These are phyloP conservation scores for Psilanteris sp. DNA, from an alignment of 1,140 invertebrate genomes.

Conservation along the genomic window DNA sequence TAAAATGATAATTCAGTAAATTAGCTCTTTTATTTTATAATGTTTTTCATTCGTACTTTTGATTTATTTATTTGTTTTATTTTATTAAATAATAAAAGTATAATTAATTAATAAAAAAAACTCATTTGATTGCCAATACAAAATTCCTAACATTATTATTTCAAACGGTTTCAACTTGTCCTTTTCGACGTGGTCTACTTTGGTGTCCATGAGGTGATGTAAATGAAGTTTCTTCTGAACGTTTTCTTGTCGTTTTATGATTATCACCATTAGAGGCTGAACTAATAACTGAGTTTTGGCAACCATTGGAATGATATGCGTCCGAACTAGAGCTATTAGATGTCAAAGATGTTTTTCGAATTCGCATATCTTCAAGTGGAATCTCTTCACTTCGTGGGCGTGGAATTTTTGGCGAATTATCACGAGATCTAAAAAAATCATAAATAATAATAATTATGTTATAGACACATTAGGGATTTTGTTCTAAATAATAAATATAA, in stretches of 20 bases:
- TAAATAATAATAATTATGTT: too few relatives aligned
- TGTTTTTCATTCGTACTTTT: too few relatives aligned
- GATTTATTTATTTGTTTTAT: too few relatives aligned
- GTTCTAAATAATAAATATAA: too few relatives aligned
- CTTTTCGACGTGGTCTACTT: slow-evolving; percentile 80
- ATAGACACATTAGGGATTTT: too few relatives aligned
- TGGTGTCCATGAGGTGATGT: slow-evolving; percentile 80
- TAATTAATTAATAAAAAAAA: too few relatives aligned
- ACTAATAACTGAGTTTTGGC: slow-evolving; percentile 55
- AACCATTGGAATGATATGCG: slow-evolving; percentile 71
- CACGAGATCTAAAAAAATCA: slow-evolving; percentile 81
- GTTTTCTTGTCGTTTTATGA: slow-evolving; percentile 60
- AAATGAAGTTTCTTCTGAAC: slow-evolving; percentile 87
- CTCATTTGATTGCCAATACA: too few relatives aligned
- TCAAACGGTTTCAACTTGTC: slow-evolving; percentile 86
- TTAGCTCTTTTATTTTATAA: too few relatives aligned
- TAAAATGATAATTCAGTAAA: too few relatives aligned
- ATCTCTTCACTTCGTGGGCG: slow-evolving; percentile 90
- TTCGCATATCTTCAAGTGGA: slow-evolving; percentile 88
- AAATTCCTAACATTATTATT: too few relatives aligned
- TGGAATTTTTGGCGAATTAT: slow-evolving; percentile 86
- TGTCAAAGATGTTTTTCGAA: slow-evolving; percentile 71
- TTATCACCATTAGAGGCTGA: slow-evolving; percentile 56
- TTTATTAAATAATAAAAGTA: too few relatives aligned
- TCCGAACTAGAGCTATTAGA: slow-evolving; percentile 63